Conservation (phyloP, 1,140 invertebrate genomes). For the Alviniconcha marisindica region DNA sequence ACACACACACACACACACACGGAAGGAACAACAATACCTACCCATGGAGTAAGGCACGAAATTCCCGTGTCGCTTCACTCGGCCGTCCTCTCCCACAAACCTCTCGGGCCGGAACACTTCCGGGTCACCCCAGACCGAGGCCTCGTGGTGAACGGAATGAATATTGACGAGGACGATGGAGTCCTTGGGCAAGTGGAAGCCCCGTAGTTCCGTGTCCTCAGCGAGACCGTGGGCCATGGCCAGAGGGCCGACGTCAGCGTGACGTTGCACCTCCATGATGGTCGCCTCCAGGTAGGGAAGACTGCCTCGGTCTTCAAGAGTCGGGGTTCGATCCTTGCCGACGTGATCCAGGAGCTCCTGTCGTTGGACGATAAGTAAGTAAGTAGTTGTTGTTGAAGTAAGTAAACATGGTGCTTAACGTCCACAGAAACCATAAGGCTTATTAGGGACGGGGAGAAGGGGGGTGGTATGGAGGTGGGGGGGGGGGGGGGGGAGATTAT, state of each 20-base stretch:
- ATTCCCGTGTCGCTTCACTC: conserved; percentile 14
- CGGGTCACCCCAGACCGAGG: conserved; percentile 81
- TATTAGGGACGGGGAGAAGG: too few species aligned
- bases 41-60: conserved; percentile 49
- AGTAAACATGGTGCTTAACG: too few species aligned
- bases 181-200: conserved; percentile 66
- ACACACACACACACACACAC: background rate
- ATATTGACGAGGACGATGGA: conserved; percentile 67
- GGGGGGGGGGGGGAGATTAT: too few species aligned
- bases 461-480: too few species aligned
- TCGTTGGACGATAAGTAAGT: too few species aligned
- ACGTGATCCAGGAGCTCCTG: conserved; percentile 84
- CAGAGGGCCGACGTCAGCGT: conserved; percentile 64
- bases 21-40: background rate
- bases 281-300: conserved; percentile 53
- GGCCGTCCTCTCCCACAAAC: conserved; percentile 65
- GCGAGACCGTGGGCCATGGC: conserved; percentile 70
- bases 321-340: conserved; percentile 38
- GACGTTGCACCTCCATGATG: conserved; percentile 51
- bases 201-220: conserved; percentile 60
- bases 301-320: conserved; percentile 36
- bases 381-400: too few species aligned
- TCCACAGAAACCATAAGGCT: too few species aligned
- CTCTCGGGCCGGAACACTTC: conserved; percentile 83
- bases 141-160: conserved; percentile 64